phyloP scores from a whole-genome alignment of 2,888 invertebrate genomes.

The Tethea ocularis region DNA sequence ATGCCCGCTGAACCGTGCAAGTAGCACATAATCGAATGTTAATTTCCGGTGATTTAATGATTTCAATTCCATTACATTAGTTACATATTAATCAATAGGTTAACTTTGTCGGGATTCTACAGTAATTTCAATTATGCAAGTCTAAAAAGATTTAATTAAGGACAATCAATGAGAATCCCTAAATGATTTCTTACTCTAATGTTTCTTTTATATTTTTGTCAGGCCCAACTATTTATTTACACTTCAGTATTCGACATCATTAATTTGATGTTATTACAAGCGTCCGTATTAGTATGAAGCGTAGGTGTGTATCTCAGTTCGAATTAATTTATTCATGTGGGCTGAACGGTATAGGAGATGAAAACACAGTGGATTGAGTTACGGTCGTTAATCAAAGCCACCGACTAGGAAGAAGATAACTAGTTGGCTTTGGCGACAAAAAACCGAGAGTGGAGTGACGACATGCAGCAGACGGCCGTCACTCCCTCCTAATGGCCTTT shows the following conservation, averaged over 20 bases:
- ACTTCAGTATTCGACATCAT: constrained; percentile 54
- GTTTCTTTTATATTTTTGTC: constrained; percentile 26
- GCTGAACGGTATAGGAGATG: constrained; percentile 47
- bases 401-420: constrained; percentile 54
- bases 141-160: constrained; percentile 10
- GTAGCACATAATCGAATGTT: constrained; percentile 51
- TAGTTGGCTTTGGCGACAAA: constrained; percentile 55
- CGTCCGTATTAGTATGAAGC: constrained; percentile 38
- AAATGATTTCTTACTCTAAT: constrained; percentile 18
- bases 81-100: constrained; percentile 14
- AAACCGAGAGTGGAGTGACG: constrained; percentile 52
- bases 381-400: constrained; percentile 71
- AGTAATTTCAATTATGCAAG: constrained; percentile 6
- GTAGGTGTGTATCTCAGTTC: constrained; percentile 50
- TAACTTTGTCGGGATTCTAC: constrained; percentile 8
- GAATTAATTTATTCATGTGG: constrained; percentile 63
- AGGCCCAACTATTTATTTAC: constrained; percentile 49
- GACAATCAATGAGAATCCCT: constrained; percentile 14
- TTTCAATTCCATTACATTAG: constrained; percentile 53
- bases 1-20: constrained; percentile 47
- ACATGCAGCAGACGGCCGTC: constrained; percentile 45
- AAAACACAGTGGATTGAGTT: constrained; percentile 62
- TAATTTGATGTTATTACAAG: constrained; percentile 56
- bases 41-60: constrained; percentile 68
- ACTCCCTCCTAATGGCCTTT: constrained; percentile 49